phyloP scores from a whole-genome alignment of 2,113 vertebrate species.

The Eudyptes chrysolophus region DNA sequence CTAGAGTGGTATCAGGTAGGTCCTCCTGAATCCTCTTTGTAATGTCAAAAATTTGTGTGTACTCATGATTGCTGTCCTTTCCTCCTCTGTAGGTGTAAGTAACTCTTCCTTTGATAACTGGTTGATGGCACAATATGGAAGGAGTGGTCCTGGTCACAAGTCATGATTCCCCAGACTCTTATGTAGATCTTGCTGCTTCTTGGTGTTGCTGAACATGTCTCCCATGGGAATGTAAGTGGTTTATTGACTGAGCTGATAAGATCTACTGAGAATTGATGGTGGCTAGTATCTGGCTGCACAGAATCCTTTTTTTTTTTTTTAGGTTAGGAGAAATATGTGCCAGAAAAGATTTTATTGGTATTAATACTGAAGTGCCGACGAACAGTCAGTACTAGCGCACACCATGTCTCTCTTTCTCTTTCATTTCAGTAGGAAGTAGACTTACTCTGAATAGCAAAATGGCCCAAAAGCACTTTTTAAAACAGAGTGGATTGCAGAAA shows the following conservation, averaged over 20 bases:
- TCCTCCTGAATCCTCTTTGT: neutral
- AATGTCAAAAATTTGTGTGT: neutral
- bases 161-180: neutral
- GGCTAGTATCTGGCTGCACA: neutral
- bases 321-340: neutral
- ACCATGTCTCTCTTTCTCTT: neutral
- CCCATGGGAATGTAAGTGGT: neutral
- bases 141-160: neutral
- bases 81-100: neutral
- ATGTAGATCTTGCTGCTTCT: neutral
- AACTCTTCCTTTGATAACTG: neutral
- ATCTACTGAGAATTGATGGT: neutral
- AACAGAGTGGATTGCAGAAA: neutral
- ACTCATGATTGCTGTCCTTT: neutral
- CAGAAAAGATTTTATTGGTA: neutral
- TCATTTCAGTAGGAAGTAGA: neutral
- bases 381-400: neutral
- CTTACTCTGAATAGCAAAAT: neutral
- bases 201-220: neutral
- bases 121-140: neutral
- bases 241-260: neutral
- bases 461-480: neutral
- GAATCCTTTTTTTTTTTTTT: neutral
- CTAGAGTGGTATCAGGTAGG: neutral
- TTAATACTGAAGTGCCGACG: neutral